Base-by-base conservation (phyloP, 2,113 vertebrate species). In the Callionymus lyra region DNA sequence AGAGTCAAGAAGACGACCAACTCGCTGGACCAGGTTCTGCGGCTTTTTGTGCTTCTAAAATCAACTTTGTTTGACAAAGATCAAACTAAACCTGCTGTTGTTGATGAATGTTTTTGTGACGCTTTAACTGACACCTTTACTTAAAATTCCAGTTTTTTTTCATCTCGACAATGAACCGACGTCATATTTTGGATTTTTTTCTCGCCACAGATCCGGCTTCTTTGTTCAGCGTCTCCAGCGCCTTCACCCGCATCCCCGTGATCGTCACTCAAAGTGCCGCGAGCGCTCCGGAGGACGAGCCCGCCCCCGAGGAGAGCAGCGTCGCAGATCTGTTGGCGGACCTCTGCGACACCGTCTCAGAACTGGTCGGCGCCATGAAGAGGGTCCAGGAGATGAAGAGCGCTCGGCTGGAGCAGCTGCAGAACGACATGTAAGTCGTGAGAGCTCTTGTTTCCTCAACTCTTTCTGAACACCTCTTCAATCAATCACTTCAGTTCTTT, bases 151-250 rank as follows among this genome's bases (percentile, higher is more conserved):
- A n/a, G n/a, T n/a, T n/a, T n/a, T n/a, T n/a, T n/a, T n/a, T n/a
- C n/a, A n/a, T n/a, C n/a, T n/a, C n/a, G n/a, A n/a, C n/a, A n/a
- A n/a, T n/a, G n/a, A n/a, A n/a, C n/a, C n/a, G n/a, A n/a, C n/a
- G n/a, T 27, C 21, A 27, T 27, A 8, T 27, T 27, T 8, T n/a
- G n/a, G n/a, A 17, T 31, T 42, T 41, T 4, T 49, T 15, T 44
- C 6, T 39, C 2, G 10, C 52, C 12, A 38, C 68, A 68, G 79
- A 74, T 12, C 2, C 14, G 1, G 43, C 57, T 0, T 63, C 43
- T n/a, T 37, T 84, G 37, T 77, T 70, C 61, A 79, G 79, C 6
- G 36, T 63, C 54, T 69, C 1, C 1, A 82, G 80, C 0, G 82
- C 82, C 63, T 84, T 84, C 71, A 79, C 63, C 12, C 68, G 78